Base-by-base conservation (phyloP, 2,888 invertebrate genomes). In the Archips xylosteana region DNA sequence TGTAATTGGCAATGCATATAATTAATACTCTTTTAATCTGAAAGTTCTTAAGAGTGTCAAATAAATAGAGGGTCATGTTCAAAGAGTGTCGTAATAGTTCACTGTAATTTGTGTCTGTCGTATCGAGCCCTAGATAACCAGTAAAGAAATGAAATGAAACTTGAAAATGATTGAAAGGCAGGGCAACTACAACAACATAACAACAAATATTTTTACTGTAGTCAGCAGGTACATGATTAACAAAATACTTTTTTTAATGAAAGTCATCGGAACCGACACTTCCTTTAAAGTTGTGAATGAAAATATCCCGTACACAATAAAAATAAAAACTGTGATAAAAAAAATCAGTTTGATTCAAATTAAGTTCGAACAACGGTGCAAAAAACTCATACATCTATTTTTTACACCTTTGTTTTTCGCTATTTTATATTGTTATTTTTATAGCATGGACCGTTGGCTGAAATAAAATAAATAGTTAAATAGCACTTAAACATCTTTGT, bases 401-500 rank as follows among this genome's bases (percentile, higher is more conserved):
- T 72, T 60, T 64, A 70, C 65, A 70, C 70, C 60, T 70, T 70
- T 74, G 64, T 70, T 74, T 73, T 74, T 70, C 64, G 51, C 60
- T 74, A 69, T 73, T 69, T 73, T 73, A 70, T 64, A 70, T 74
- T 65, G 74, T 70, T 74, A 74, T 70, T 74, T 73, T 74, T 70
- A 74, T 72, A 54, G 66, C 60, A 64, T 62, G 71, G 75, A 76
- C 75, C 67, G 71, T 72, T 75, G 68, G 72, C 75, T 71, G 51
- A 69, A 72, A 75, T 84, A 83, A 83, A 85, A 82, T 86, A 84
- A 88, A 87, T 84, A 85, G 87, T 88, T 83, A 85, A 89, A 84
- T 82, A 81, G 83, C 82, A 81, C 82, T 83, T 80, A 80, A 79
- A 83, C 89, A 88, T 89, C 90, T 90, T 92, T 92, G 92, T 91